A percentile compares a stretch with the other conserved stretches of the same genome.
Conservation (phyloP, 2,797 vertebrate genomes). For the Notolabrus celidotus region DNA sequence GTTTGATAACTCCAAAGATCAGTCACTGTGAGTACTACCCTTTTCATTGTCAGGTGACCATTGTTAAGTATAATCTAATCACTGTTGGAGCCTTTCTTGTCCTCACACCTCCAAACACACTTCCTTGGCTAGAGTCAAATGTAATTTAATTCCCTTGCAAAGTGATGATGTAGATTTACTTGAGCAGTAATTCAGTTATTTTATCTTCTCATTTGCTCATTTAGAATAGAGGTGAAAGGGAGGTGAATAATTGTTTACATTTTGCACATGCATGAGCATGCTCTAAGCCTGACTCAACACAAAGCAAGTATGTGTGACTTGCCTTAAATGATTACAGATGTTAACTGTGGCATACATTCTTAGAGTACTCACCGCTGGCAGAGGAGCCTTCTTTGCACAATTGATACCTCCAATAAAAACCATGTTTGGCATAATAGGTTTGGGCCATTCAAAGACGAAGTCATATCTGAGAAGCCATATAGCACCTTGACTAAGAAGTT, state of each 20-base stretch:
- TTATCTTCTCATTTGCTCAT: too few relatives aligned
- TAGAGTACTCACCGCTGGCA: constrained; percentile 84
- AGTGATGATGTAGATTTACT: too few relatives aligned
- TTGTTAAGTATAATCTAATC: too few relatives aligned
- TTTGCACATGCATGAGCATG: not conserved
- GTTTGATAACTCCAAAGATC: too few relatives aligned
- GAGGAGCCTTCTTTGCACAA: constrained; percentile 78
- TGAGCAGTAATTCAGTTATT: too few relatives aligned
- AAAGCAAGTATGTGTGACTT: not conserved
- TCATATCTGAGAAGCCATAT: constrained; percentile 87
- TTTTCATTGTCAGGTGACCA: too few relatives aligned
- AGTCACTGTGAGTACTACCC: too few relatives aligned
- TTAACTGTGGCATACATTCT: constrained; percentile 21
- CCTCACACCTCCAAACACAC: too few relatives aligned
- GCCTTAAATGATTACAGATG: constrained; percentile 40
- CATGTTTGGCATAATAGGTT: constrained; percentile 89
- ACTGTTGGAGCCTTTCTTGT: too few relatives aligned
- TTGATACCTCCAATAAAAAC: constrained; percentile 88
- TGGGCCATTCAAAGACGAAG: constrained; percentile 85
- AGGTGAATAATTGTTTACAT: not conserved
- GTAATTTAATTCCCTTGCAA: too few relatives aligned
- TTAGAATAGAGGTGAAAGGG: too few relatives aligned
- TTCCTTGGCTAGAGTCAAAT: too few relatives aligned
- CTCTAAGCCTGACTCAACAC: not conserved
- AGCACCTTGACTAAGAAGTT: constrained; percentile 68